Evolutionary conservation across 1,140 invertebrate species (phyloP), one percentile per base, ranked within the genome.

Genomic region (Branchinecta lynchi): DNA sequence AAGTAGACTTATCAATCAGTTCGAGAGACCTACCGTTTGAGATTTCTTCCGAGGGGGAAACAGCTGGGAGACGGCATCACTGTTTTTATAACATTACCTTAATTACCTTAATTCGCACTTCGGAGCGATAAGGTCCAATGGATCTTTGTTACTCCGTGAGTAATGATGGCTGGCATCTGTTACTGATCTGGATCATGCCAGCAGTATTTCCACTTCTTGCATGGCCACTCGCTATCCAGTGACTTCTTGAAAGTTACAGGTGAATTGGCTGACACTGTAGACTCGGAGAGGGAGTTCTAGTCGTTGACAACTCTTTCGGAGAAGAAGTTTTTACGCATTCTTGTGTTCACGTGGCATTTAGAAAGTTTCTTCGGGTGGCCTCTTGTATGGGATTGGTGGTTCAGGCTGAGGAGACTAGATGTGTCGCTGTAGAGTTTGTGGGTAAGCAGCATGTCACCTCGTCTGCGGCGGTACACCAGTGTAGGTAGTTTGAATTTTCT

Each of bases 81-180:
- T 32, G 32, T 32, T 32, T 32, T 32, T 32, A 32, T n/a, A n/a
- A n/a, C n/a, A n/a, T n/a, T n/a, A n/a, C 32, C 51, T 60, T 6
- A 60, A 60, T 60, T 60, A 60, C 51, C 51, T 60, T 6, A 60
- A 60, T 60, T 60, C 17, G 51, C 17, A 60, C 51, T 15, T 60
- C 17, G 51, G 51, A 60, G 51, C 17, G 51, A 60, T 60, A 60
- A 60, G 51, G 51, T 60, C 51, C 51, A 60, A 60, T 60, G 51
- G 51, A 60, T 60, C 51, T 60, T 2, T 60, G 51, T 60, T 2
- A 6, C 17, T 60, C 51, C 51, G 51, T 60, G 2, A 60, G 51
- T 60, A 20, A 60, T 51, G 46, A 51, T 51, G 46, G 46, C 46
- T 51, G 46, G n/a, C 51, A 60, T 20, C 51, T 60, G 51, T 60